phyloP scores from a whole-genome alignment of 2,888 invertebrate species.

The Eupithecia insigniata region DNA sequence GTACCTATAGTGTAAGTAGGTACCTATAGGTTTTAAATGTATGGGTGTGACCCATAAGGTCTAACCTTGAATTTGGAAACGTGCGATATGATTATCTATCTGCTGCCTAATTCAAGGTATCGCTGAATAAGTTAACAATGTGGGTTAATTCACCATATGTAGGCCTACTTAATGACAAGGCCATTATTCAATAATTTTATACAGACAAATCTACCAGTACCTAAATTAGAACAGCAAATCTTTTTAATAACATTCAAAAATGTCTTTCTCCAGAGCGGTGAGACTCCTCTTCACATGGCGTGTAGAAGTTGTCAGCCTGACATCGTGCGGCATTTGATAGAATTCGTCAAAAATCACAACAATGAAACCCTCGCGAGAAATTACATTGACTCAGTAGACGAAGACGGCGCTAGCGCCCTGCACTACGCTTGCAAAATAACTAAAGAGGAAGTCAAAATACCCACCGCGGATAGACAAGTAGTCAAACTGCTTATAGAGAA shows the following conservation, averaged over 20 bases:
- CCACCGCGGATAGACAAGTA: conserved; percentile 92
- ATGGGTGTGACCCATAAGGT: not conserved
- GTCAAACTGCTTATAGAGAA: conserved; percentile 94
- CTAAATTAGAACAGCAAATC: not conserved
- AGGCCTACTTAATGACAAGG: conserved; percentile 10
- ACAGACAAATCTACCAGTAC: not conserved
- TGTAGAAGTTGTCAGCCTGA: conserved; percentile 93
- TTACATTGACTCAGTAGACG: conserved; percentile 94
- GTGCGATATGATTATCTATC: not conserved
- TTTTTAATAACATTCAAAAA: not conserved
- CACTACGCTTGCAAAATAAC: conserved; percentile 97
- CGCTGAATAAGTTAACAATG: conserved; percentile 1
- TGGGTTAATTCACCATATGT: not conserved
- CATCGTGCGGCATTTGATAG: conserved; percentile 93
- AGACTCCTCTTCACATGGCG: conserved; percentile 98
- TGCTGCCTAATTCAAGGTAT: conserved; percentile 7
- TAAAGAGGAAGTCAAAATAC: conserved; percentile 89
- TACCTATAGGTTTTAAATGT: not conserved
- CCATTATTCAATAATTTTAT: not conserved
- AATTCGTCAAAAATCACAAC: conserved; percentile 90
- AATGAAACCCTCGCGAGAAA: conserved; percentile 91
- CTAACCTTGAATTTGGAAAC: conserved; percentile 1
- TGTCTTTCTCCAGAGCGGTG: conserved; percentile 88
- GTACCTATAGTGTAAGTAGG: too few relatives aligned
- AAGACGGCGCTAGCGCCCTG: conserved; percentile 96